Evolutionary conservation across 2,888 invertebrate species (phyloP).

Genomic region (Xanthia icteritia): DNA sequence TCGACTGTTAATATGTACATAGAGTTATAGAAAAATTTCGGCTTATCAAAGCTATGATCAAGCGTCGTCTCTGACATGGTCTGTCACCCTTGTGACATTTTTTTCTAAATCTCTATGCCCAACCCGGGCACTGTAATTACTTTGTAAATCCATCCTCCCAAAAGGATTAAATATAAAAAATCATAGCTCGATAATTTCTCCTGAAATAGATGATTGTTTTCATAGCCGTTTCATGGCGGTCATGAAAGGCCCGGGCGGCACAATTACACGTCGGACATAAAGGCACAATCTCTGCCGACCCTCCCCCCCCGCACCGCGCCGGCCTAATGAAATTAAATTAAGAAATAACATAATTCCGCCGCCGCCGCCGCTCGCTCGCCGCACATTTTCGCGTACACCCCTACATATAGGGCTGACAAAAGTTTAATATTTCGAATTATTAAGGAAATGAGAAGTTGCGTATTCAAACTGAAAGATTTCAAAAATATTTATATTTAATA

Average conservation of each 20-base stretch:
- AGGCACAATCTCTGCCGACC: constrained; percentile 77
- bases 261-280: constrained; percentile 56
- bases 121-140: too few species aligned
- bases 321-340: constrained; percentile 88
- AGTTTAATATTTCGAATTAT: background rate
- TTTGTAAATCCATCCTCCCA: background rate
- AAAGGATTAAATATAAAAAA: constrained; percentile 2
- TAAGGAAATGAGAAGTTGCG: background rate
- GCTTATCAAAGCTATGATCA: too few species aligned
- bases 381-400: constrained; percentile 67
- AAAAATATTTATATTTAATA: background rate
- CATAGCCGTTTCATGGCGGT: constrained; percentile 39
- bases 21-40: background rate
- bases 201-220: constrained; percentile 35
- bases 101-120: background rate
- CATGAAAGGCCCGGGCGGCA: constrained; percentile 42
- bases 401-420: constrained; percentile 59
- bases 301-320: constrained; percentile 64
- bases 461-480: background rate
- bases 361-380: constrained; percentile 67
- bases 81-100: too few species aligned
- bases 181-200: constrained; percentile 22
- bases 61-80: too few species aligned
- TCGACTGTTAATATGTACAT: too few species aligned
- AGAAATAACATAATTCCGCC: constrained; percentile 84